A percentile compares a stretch with the other conserved stretches of the same genome.
phyloP scores from a whole-genome alignment of 2,113 vertebrate genomes.

The Protomyctophum bolini region DNA sequence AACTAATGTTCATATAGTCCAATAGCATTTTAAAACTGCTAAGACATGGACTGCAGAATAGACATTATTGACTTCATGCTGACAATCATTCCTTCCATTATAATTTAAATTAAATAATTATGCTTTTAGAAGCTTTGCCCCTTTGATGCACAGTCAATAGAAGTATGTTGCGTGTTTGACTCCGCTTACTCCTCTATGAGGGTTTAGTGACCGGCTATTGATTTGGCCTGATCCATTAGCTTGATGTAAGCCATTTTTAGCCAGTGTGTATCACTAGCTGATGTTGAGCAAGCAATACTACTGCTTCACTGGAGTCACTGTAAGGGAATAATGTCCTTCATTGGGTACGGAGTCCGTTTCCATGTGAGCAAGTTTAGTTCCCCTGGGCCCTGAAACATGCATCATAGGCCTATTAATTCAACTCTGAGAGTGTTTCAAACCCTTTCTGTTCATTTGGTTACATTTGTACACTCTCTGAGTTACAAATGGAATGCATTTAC shows the following conservation, averaged over 20 bases:
- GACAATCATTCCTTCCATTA: too few relatives aligned
- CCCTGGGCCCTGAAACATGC: not conserved
- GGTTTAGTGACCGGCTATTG: constrained; percentile 25
- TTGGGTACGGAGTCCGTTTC: not conserved
- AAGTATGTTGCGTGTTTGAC: not conserved
- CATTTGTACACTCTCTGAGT: too few relatives aligned
- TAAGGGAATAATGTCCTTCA: not conserved
- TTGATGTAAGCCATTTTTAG: constrained; percentile 15
- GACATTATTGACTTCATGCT: too few relatives aligned
- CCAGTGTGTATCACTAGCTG: constrained; percentile 2
- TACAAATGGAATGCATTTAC: too few relatives aligned
- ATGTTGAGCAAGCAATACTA: not conserved
- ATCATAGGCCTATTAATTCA: not conserved
- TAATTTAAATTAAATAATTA: too few relatives aligned
- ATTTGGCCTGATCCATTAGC: constrained; percentile 31
- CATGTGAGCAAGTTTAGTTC: not conserved
- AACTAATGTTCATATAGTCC: too few relatives aligned
- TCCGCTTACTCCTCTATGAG: not conserved
- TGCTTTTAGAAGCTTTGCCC: too few relatives aligned
- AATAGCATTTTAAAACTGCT: too few relatives aligned
- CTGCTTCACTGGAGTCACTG: constrained; percentile 1
- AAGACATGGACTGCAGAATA: too few relatives aligned
- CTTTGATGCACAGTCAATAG: constrained; percentile 21
- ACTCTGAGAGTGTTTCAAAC: not conserved
- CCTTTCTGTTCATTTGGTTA: too few relatives aligned